Evolutionary conservation across 2,888 invertebrate genomes (phyloP), one percentile per base, ranked within the genome.

Genomic region (Pseudococcus longispinus): DNA sequence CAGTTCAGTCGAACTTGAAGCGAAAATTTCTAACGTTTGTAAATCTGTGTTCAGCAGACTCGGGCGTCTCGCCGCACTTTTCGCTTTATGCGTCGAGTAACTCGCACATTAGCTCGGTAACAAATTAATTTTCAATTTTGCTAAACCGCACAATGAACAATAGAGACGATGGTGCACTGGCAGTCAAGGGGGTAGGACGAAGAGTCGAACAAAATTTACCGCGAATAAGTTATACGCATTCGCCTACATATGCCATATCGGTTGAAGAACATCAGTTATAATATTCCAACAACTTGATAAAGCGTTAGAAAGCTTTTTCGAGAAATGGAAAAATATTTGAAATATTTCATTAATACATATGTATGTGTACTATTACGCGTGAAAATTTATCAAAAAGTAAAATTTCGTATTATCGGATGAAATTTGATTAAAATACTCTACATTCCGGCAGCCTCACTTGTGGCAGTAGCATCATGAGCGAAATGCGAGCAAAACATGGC

Each of bases 271-370:
- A 70, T 70, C 26, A 70, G 18, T 23, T 11, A 9, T 23, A 60
- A 70, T 70, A 70, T 70, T 29, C 29, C 70, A 70, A 29, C 70
- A 70, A 70, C 70, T 70, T 70, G 70, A 70, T 70, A 70, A 70
- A 70, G 29, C 29, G 18, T 3, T n/a, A 26, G 70, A 23, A 60
- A 70, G 26, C 26, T 70, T 29, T 29, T 18, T 2, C 1, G 18
- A 29, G 70, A 26, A 15, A 60, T 60, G 18, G 29, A 80, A 80
- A 80, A 80, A 42, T 80, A 42, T 42, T 80, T 13, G 37, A 80
- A 80, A 80, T 80, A 80, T 80, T 80, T 80, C 77, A 80, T 80
- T 42, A 80, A 42, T 80, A 42, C 42, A 20, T 23, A 60, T 80
- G 77, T 80, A 80, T 42, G 77, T 11, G 3, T 20, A 42, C 4